Percentiles rank a stretch among this genome's conserved stretches.
Conservation (phyloP, 2,888 invertebrate genomes). For the Drosophila paramelanica region DNA sequence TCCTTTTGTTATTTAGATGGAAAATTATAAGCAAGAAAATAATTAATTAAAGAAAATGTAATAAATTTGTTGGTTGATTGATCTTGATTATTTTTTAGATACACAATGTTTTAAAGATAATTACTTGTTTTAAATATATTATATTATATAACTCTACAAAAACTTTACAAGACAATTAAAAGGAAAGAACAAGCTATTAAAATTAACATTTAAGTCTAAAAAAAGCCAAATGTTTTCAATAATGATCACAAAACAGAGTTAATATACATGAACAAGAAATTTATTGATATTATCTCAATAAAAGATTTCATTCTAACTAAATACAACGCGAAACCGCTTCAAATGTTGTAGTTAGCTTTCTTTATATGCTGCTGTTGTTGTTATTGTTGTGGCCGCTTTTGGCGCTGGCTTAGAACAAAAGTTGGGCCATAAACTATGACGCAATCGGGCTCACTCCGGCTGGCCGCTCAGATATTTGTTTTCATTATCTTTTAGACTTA, state of each 20-base stretch:
- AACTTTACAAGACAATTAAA: not conserved
- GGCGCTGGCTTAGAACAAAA: constrained; percentile 53
- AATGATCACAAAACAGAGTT: constrained; percentile 2
- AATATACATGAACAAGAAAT: constrained; percentile 1
- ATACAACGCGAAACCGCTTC: constrained; percentile 26
- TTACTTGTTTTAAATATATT: too few species aligned
- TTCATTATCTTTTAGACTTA: constrained; percentile 67
- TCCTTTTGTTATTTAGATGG: too few species aligned
- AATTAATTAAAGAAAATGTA: too few species aligned
- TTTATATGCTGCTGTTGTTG: constrained; percentile 16
- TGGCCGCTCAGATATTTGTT: constrained; percentile 70
- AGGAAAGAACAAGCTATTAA: not conserved
- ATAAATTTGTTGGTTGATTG: too few species aligned
- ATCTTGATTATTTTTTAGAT: too few species aligned
- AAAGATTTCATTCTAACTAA: constrained; percentile 4
- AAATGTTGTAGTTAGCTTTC: constrained; percentile 43
- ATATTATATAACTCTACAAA: too few species aligned
- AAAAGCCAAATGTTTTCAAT: not conserved
- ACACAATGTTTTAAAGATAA: too few species aligned
- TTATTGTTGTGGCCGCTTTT: not conserved
- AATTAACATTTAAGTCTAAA: not conserved
- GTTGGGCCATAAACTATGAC: constrained; percentile 76
- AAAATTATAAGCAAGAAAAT: too few species aligned
- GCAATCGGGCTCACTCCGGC: constrained; percentile 59
- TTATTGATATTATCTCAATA: constrained; percentile 2